Conservation (phyloP, 2,888 invertebrate species). For the Anaspis maculata region DNA sequence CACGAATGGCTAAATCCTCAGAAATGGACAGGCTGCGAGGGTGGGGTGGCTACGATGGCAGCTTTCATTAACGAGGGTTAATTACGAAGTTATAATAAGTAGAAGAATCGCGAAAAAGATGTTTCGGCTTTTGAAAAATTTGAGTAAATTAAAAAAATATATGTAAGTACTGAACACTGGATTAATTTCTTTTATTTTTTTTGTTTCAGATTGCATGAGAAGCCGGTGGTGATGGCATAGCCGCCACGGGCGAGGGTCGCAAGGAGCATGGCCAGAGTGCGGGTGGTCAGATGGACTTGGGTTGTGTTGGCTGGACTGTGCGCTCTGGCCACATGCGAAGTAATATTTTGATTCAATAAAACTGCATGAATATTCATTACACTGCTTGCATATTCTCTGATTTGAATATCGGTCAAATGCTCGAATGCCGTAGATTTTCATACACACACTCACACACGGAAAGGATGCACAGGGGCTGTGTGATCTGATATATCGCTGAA, state of each 20-base stretch:
- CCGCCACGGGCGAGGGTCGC: constrained; percentile 47
- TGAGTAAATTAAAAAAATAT: not conserved
- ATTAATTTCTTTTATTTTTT: constrained; percentile 5
- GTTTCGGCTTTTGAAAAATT: not conserved
- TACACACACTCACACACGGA: too few species aligned
- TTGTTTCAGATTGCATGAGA: constrained; percentile 44
- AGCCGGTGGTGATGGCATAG: constrained; percentile 46
- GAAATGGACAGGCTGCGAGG: too few species aligned
- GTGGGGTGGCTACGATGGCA: too few species aligned
- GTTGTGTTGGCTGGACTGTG: constrained; percentile 41
- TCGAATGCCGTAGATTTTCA: too few species aligned
- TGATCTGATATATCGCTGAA: too few species aligned
- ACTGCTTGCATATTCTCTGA: not conserved
- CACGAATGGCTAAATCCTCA: too few species aligned
- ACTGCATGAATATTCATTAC: not conserved
- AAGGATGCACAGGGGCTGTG: too few species aligned
- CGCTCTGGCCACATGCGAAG: constrained; percentile 44
- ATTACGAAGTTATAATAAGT: too few species aligned
- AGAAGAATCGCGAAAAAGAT: not conserved
- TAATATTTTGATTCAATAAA: too few species aligned
- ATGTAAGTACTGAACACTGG: too few species aligned
- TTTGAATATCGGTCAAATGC: too few species aligned
- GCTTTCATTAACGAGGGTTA: too few species aligned
- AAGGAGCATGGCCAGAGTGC: constrained; percentile 43
- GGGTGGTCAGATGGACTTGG: constrained; percentile 41